Evolutionary conservation across 2,888 invertebrate genomes (phyloP).

Genomic region (Andrena bicolor): DNA sequence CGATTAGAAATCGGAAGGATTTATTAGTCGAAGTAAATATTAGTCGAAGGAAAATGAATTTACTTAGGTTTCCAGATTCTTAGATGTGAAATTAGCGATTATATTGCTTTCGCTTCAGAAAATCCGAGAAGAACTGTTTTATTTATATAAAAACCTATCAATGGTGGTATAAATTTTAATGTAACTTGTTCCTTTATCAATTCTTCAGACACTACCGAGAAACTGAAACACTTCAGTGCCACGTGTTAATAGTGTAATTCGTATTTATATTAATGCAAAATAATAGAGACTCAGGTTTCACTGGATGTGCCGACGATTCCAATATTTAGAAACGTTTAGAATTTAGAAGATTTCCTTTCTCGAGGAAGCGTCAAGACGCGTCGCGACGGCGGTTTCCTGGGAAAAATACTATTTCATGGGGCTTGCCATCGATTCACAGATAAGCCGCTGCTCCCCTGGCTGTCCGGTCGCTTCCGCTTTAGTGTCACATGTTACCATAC

Average conservation of each 20-base stretch:
- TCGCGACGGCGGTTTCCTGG: slow-evolving; percentile 6
- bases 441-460: slow-evolving; percentile 37
- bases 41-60: too few relatives aligned
- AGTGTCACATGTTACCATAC: slow-evolving; percentile 39
- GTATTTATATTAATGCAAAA: background rate
- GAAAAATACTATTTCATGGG: slow-evolving; percentile 29
- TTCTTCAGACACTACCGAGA: too few relatives aligned
- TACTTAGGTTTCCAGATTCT: too few relatives aligned
- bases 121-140: too few relatives aligned
- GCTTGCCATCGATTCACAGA: slow-evolving; percentile 25
- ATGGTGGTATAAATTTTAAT: too few relatives aligned
- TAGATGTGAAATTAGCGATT: too few relatives aligned
- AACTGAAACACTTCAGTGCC: too few relatives aligned
- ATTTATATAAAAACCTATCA: too few relatives aligned
- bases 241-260: background rate
- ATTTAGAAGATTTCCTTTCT: slow-evolving; percentile 23
- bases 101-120: too few relatives aligned
- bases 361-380: background rate
- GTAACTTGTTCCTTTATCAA: too few relatives aligned
- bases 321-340: background rate
- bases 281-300: background rate
- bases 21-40: too few relatives aligned
- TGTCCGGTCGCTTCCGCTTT: slow-evolving; percentile 40
- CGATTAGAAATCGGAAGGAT: too few relatives aligned
- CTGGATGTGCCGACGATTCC: background rate